Evolutionary conservation across 2,888 invertebrate species (phyloP), one percentile per base, ranked within the genome.

Genomic region (Leptopterna dolabrata): DNA sequence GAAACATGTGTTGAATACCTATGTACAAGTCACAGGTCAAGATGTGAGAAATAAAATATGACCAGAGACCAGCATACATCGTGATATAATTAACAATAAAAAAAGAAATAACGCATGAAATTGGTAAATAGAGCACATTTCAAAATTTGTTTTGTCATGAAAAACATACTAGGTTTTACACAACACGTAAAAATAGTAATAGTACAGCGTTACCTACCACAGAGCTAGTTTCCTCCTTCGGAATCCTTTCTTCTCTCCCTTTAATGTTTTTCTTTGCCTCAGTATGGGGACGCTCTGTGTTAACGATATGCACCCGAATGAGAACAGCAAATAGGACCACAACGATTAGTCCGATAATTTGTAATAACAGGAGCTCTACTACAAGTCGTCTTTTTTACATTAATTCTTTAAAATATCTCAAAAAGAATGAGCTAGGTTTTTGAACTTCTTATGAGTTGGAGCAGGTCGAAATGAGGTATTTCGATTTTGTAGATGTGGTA

Each of bases 171-270:
- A 81, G 47, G 70, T 73, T 82, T 85, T 73, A 73, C 82, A 87
- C 87, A 87, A 87, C 87, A 87, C 87, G 81, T 87, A 87, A 87
- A 87, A 86, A 78, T 86, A 86, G 41, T 78, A 19, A 78, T 43
- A 86, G 70, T 71, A 87, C 87, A 36, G 81, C 51, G 51, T 81
- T 87, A 82, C 51, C 87, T 87, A 87, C 70, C 82, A 87, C 87
- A 87, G 73, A 87, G 82, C 87, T 87, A 87, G 45, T 82, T 80
- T 43, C 78, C 71, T 82, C 30, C 71, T 9, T n/a, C 4, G 78
- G 41, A 45, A 36, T 24, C 6, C n/a, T 71, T 1, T 45, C 14
- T 43, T 24, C 27, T 76, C 24, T 24, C 24, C 70, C 1, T 73
- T 45, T 78, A 43, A 24, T 4, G 19, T 55, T 3, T 55, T 55